A percentile compares a stretch with the other conserved stretches of the same genome.
phyloP scores from a whole-genome alignment of 92 coral and sea anemone species.

The Pocillopora meandrina region DNA sequence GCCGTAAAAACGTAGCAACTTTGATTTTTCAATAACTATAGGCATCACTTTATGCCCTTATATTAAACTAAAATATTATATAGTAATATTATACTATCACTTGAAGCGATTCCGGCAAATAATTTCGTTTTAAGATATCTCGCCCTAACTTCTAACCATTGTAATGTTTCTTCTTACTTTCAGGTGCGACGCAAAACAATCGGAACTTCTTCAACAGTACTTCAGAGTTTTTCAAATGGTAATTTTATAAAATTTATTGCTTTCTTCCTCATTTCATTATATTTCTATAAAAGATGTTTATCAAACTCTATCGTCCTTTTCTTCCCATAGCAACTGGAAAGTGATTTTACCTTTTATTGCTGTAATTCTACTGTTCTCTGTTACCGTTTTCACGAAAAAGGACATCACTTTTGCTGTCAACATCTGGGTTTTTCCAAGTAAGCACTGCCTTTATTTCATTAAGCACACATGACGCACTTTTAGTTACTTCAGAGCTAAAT shows the following conservation, averaged over 20 bases:
- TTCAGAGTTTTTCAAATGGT: slow-evolving; percentile 40
- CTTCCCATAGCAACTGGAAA: slow-evolving; percentile 34
- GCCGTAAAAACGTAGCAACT: too few species aligned
- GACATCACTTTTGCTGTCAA: slow-evolving; percentile 46
- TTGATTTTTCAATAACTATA: too few species aligned
- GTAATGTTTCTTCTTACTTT: neutral
- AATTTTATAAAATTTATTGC: neutral
- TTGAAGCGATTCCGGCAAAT: too few species aligned
- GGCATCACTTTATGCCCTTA: too few species aligned
- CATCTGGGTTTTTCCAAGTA: slow-evolving; percentile 56
- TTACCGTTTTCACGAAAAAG: slow-evolving; percentile 20
- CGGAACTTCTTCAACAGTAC: slow-evolving; percentile 17
- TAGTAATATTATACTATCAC: too few species aligned
- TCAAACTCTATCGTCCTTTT: neutral
- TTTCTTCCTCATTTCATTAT: neutral
- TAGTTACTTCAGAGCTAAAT: too few species aligned
- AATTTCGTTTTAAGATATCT: too few species aligned
- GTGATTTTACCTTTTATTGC: slow-evolving; percentile 1
- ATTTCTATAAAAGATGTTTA: neutral
- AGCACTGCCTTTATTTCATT: neutral
- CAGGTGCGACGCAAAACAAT: slow-evolving; percentile 4
- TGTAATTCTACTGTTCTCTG: slow-evolving; percentile 12
- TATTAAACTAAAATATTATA: too few species aligned
- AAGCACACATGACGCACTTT: too few species aligned
- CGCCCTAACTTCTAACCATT: neutral